Percentiles rank a stretch among this genome's conserved stretches.
These are phyloP conservation scores for Notocelia uddmanniana DNA, from an alignment of 2,888 invertebrate genomes.

Conservation along the genomic window DNA sequence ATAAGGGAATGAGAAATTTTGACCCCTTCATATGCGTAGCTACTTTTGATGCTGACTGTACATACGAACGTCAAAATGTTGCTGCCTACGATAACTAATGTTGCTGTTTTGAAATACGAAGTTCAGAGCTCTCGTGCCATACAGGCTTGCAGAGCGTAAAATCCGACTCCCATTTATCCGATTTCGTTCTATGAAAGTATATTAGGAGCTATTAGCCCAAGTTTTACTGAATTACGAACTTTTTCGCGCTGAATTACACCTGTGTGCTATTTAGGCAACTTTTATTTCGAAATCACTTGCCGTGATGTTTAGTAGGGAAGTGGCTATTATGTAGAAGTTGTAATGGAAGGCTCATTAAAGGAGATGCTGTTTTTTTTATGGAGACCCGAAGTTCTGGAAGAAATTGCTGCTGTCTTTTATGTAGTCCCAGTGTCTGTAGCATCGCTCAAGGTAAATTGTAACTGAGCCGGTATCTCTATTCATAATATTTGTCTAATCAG, in stretches of 20 bases:
- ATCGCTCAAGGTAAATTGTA: too few species aligned
- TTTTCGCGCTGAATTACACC: conserved; percentile 40
- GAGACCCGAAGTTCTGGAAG: background rate
- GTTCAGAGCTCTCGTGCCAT: background rate
- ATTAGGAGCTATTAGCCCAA: conserved; percentile 37
- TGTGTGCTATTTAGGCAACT: conserved; percentile 38
- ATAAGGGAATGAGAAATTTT: too few species aligned
- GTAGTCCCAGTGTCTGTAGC: too few species aligned
- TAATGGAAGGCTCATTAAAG: conserved; percentile 7
- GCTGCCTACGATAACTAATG: background rate
- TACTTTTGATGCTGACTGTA: too few species aligned
- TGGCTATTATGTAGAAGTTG: conserved; percentile 23
- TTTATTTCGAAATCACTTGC: conserved; percentile 35
- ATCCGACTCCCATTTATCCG: background rate
- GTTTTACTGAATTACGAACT: conserved; percentile 36
- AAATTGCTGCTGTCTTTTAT: too few species aligned
- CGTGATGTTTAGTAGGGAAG: conserved; percentile 22
- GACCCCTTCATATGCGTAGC: too few species aligned
- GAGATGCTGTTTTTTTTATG: conserved; percentile 3
- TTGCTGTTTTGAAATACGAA: background rate
- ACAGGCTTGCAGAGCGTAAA: too few species aligned
- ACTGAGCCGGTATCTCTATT: too few species aligned
- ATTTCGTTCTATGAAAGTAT: conserved; percentile 3
- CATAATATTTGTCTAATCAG: too few species aligned
- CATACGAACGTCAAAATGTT: too few species aligned